These are phyloP conservation scores for Siniperca scherzeri DNA, from an alignment of 2,797 vertebrate genomes.

Conservation along the genomic window DNA sequence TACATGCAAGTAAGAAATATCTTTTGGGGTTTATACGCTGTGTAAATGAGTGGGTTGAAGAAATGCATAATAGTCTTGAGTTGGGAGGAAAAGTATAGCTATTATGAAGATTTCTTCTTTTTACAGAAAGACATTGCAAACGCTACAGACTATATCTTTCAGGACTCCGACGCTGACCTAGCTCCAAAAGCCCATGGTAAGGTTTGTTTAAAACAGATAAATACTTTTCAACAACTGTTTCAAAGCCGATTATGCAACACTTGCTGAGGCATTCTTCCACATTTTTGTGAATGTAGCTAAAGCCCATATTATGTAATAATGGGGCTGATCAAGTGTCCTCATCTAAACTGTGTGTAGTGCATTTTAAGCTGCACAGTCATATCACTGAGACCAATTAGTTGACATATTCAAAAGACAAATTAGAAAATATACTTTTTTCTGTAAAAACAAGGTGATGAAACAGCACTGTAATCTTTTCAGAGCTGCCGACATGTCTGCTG, in stretches of 20 bases:
- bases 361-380: slow-evolving; percentile 31
- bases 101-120: slow-evolving; percentile 38
- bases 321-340: slow-evolving; percentile 57
- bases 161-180: slow-evolving; percentile 37
- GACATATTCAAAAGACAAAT: background rate
- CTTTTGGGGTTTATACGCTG: slow-evolving; percentile 11
- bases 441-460: slow-evolving; percentile 2
- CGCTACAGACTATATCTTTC: slow-evolving; percentile 48
- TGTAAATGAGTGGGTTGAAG: background rate
- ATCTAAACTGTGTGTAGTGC: slow-evolving; percentile 31
- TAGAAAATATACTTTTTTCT: background rate
- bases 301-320: slow-evolving; percentile 70
- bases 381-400: background rate
- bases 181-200: slow-evolving; percentile 57
- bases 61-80: slow-evolving; percentile 15
- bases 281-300: slow-evolving; percentile 65
- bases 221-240: slow-evolving; percentile 56
- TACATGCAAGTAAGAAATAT: slow-evolving; percentile 72
- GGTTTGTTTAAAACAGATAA: slow-evolving; percentile 32
- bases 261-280: slow-evolving; percentile 55
- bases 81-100: slow-evolving; percentile 11
- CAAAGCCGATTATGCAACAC: slow-evolving; percentile 65
- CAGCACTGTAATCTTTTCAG: slow-evolving; percentile 76
- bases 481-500: slow-evolving; percentile 93
- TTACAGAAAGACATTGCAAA: slow-evolving; percentile 62